These are phyloP conservation scores for Lasioglossum vierecki DNA, from an alignment of 2,888 invertebrate genomes.

Conservation along the genomic window DNA sequence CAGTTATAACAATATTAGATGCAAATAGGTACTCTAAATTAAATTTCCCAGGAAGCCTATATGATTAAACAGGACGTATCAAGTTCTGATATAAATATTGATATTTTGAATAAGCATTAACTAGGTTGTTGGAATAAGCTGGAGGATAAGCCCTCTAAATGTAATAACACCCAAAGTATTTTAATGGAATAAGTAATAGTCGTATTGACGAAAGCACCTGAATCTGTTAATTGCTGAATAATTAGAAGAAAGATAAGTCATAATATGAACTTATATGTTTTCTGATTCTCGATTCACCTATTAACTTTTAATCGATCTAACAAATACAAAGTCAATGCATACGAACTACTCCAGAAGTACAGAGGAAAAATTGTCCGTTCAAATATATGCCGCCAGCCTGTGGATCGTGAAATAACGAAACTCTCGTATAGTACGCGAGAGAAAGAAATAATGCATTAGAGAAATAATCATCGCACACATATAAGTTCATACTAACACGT, in stretches of 20 bases:
- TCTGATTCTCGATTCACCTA: neutral
- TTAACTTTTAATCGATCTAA: neutral
- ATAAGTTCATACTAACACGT: conserved; percentile 71
- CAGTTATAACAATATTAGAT: conserved; percentile 69
- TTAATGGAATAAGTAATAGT: conserved; percentile 63
- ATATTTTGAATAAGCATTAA: conserved; percentile 69
- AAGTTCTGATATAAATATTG: conserved; percentile 58
- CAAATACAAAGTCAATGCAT: neutral
- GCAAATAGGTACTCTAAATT: conserved; percentile 63
- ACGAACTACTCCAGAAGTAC: neutral
- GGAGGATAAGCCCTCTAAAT: conserved; percentile 66
- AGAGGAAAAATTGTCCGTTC: neutral
- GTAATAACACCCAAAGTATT: conserved; percentile 69
- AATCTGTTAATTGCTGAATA: conserved; percentile 71
- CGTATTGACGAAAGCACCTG: conserved; percentile 69
- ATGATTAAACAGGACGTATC: conserved; percentile 63
- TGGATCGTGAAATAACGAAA: neutral
- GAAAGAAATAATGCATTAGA: neutral
- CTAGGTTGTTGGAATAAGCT: conserved; percentile 70
- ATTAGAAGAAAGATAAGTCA: conserved; percentile 68
- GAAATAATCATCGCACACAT: conserved; percentile 25
- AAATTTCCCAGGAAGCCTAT: conserved; percentile 69
- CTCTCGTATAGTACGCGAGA: neutral
- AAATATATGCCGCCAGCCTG: neutral
- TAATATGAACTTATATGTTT: conserved; percentile 64